Percentiles rank a stretch among this genome's conserved stretches.
These are phyloP conservation scores for cattle (Bos taurus) DNA, from an alignment of 2,113 vertebrate species.

Conservation along the genomic window ARS-UCD2.0 NC_037346.1:30501001-30501500, in stretches of 20 bases:
- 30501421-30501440: too few relatives aligned
- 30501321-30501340: background rate
- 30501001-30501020: background rate
- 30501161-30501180: background rate
- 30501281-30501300: background rate
- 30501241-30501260: background rate
- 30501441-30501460: too few relatives aligned
- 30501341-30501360: background rate
- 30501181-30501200: background rate
- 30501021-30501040: background rate
- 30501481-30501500: too few relatives aligned
- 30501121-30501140: background rate
- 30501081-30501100: background rate
- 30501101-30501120: background rate
- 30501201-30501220: background rate
- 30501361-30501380: too few relatives aligned
- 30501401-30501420: too few relatives aligned
- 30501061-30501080: background rate
- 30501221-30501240: background rate
- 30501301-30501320: background rate
- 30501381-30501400: too few relatives aligned
- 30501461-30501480: too few relatives aligned
- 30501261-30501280: background rate
- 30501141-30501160: background rate
- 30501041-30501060: background rate